A percentile compares a stretch with the other conserved stretches of the same genome.
These are phyloP conservation scores for Drosophila melanogaster DNA, from an alignment of 1,140 invertebrate genomes.

Conservation along the genomic window Release_6_plus_ISO1_MT NT_033777.3:26803501-26804000, in stretches of 20 bases:
- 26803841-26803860: conserved; percentile 36
- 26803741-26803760: conserved; percentile 25
- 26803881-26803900: conserved; percentile 65
- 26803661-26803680: too few species aligned
- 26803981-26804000: conserved; percentile 53
- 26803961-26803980: conserved; percentile 61
- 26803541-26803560: conserved; percentile 53
- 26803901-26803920: conserved; percentile 34
- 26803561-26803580: conserved; percentile 61
- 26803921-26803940: conserved; percentile 22
- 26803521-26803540: conserved; percentile 55
- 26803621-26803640: not conserved
- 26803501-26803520: conserved; percentile 35
- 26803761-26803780: not conserved
- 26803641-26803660: not conserved
- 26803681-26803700: conserved; percentile 53
- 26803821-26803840: conserved; percentile 35
- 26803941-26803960: conserved; percentile 48
- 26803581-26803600: conserved; percentile 66
- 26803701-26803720: conserved; percentile 78
- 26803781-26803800: conserved; percentile 50
- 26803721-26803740: conserved; percentile 52
- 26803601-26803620: conserved; percentile 52
- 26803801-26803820: conserved; percentile 44
- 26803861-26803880: conserved; percentile 57